Conservation (phyloP, 2,888 invertebrate species). For the Danaus chrysippus region DNA sequence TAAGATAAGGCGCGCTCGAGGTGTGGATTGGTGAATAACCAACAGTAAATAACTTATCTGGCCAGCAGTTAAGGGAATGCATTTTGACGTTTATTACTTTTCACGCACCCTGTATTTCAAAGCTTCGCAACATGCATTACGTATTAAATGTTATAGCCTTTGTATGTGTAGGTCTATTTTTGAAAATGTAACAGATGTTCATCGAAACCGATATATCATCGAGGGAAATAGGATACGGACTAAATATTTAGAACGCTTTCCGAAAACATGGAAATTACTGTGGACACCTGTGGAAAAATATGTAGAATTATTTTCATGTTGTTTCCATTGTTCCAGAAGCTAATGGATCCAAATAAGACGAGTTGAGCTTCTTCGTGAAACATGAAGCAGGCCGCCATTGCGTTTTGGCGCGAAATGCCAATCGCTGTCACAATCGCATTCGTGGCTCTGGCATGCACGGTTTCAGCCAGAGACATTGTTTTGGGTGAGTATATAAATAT, state of each 20-base stretch:
- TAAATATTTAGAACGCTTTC: slow-evolving; percentile 24
- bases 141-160: slow-evolving; percentile 52
- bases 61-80: slow-evolving; percentile 42
- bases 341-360: slow-evolving; percentile 70
- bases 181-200: slow-evolving; percentile 52
- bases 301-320: slow-evolving; percentile 29
- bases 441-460: slow-evolving; percentile 51
- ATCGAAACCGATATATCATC: slow-evolving; percentile 31
- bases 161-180: slow-evolving; percentile 53
- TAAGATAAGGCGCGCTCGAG: slow-evolving; percentile 21
- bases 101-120: slow-evolving; percentile 57
- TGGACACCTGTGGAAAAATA: slow-evolving; percentile 12
- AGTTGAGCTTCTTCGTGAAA: slow-evolving; percentile 59
- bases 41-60: slow-evolving; percentile 37
- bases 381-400: slow-evolving; percentile 60
- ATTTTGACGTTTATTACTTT: slow-evolving; percentile 53
- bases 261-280: no score
- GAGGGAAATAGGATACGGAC: slow-evolving; percentile 28
- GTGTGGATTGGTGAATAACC: slow-evolving; percentile 33
- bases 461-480: slow-evolving; percentile 64
- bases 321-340: slow-evolving; percentile 65
- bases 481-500: slow-evolving; percentile 54
- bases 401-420: slow-evolving; percentile 70
- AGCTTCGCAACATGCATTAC: slow-evolving; percentile 48
- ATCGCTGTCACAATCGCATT: slow-evolving; percentile 55